Percentiles rank a stretch among this genome's conserved stretches.
Evolutionary conservation across 2,113 vertebrate genomes (phyloP).

Genomic region (Struthio camelus): DNA sequence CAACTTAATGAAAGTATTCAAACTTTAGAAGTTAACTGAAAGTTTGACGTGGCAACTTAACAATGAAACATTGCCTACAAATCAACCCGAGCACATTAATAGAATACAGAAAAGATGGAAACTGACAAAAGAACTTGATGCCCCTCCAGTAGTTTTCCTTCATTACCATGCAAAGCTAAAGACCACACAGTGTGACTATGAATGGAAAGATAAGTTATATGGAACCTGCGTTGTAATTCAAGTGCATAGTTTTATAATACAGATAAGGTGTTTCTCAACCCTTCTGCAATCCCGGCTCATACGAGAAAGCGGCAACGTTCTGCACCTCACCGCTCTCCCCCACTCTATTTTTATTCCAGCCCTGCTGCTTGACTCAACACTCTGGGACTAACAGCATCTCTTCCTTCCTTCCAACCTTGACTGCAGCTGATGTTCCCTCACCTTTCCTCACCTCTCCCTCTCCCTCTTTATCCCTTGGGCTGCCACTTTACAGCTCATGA

Average conservation of each 20-base stretch:
- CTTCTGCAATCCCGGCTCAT: not conserved
- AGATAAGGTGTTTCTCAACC: not conserved
- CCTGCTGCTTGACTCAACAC: not conserved
- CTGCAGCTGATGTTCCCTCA: not conserved
- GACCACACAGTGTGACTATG: not conserved
- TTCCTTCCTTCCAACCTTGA: not conserved
- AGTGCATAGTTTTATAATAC: not conserved
- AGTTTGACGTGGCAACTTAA: not conserved
- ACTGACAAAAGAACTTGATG: constrained; percentile 5
- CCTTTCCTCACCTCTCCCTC: not conserved
- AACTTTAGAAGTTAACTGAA: not conserved
- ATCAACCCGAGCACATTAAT: not conserved
- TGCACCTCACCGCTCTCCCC: not conserved
- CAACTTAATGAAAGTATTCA: not conserved
- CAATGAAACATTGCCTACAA: not conserved
- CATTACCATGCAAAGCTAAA: not conserved
- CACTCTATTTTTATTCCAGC: not conserved
- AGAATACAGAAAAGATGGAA: not conserved
- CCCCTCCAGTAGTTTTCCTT: constrained; percentile 26
- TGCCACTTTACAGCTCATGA: not conserved
- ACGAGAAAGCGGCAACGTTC: fast-evolving
- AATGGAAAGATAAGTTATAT: not conserved
- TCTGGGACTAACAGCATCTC: not conserved
- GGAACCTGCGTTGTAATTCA: not conserved
- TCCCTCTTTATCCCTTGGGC: not conserved